Conservation (phyloP, 2,797 vertebrate genomes). For the Xenopus petersii region DNA sequence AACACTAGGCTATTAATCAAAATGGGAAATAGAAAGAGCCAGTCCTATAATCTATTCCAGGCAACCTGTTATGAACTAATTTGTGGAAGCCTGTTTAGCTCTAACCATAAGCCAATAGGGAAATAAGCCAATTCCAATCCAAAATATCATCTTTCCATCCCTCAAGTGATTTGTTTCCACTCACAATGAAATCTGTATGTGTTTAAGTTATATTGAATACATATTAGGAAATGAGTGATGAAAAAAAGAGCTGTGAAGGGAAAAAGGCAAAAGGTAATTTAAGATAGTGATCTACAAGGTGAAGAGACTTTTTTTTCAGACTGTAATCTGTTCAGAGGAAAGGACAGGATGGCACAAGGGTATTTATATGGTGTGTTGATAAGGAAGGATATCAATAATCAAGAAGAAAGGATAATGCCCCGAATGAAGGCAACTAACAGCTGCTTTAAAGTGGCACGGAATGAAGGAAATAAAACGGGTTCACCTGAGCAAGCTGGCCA, state of each 20-base stretch:
- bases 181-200: neutral
- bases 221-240: conserved; percentile 33
- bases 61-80: too few species aligned
- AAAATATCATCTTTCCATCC: conserved; percentile 24
- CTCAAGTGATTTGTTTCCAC: conserved; percentile 13
- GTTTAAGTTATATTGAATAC: conserved; percentile 25
- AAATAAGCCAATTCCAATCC: conserved; percentile 1
- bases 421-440: neutral
- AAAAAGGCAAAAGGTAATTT: conserved; percentile 43
- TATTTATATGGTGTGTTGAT: conserved; percentile 33
- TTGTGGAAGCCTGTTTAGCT: too few species aligned
- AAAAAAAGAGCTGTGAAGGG: conserved; percentile 15
- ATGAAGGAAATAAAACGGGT: too few species aligned
- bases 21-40: too few species aligned
- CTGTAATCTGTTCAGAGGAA: conserved; percentile 36
- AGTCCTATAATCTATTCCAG: too few species aligned
- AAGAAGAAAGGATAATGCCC: conserved; percentile 1
- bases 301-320: conserved; percentile 23
- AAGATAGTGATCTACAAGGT: conserved; percentile 47
- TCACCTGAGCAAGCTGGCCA: too few species aligned
- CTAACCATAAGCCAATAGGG: too few species aligned
- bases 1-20: too few species aligned
- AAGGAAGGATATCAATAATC: conserved; percentile 28
- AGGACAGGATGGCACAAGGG: conserved; percentile 31
- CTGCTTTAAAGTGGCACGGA: too few species aligned